Evolutionary conservation across 2,113 vertebrate genomes (phyloP).

Genomic region (Rhagologus leucostigma): DNA sequence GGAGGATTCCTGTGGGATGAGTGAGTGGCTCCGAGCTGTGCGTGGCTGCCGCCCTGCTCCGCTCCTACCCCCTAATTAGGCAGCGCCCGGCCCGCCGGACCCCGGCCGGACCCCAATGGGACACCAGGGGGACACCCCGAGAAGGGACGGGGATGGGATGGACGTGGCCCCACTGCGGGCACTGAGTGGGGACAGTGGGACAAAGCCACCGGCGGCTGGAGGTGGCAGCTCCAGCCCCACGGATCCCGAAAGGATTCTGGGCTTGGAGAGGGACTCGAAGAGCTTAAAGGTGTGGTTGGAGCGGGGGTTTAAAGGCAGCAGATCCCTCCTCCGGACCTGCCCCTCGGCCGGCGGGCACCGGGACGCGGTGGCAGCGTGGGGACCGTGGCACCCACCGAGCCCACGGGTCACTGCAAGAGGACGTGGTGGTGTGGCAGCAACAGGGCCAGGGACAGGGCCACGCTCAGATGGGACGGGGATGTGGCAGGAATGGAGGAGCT

Average conservation of each 20-base stretch:
- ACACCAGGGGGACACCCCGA: background rate
- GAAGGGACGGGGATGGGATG: background rate
- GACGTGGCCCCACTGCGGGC: background rate
- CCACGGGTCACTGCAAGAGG: background rate
- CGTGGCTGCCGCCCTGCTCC: slow-evolving; percentile 24
- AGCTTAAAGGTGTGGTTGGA: slow-evolving; percentile 6
- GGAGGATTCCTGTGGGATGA: slow-evolving; percentile 55
- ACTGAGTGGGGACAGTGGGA: background rate
- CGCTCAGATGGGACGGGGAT: rapidly evolving
- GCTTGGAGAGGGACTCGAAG: background rate
- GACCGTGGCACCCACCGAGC: rapidly evolving
- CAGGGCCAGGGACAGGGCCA: background rate
- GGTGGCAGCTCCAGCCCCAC: background rate
- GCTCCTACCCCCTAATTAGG: slow-evolving; percentile 44
- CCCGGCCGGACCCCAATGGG: background rate
- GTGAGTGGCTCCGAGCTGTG: slow-evolving; percentile 51
- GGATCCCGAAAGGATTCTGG: background rate
- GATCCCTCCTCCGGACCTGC: background rate
- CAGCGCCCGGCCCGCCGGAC: background rate
- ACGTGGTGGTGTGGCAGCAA: background rate
- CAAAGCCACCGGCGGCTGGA: rapidly evolving
- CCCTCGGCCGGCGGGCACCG: rapidly evolving
- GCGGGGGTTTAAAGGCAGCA: background rate
- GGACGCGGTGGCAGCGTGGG: background rate
- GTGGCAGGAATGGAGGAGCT: background rate